Base-by-base conservation (phyloP, 2,113 vertebrate species). In the Elephantulus edwardii region DNA sequence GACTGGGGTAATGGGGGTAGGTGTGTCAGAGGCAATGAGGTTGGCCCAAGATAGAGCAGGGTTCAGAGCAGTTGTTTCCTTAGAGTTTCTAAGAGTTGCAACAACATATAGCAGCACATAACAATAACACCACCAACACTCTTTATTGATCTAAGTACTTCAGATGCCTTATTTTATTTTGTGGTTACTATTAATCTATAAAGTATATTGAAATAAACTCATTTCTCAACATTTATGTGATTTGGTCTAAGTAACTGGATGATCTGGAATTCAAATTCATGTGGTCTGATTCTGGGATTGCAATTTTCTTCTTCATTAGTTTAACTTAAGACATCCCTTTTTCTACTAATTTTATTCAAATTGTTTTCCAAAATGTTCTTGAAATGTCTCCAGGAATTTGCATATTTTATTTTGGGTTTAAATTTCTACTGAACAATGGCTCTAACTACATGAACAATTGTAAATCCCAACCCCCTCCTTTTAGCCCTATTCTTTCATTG, bases 241-340 rank as follows among this genome's bases (percentile, higher is more conserved):
- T 88, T 66, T 74, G 48, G 40, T 74, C 28, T 71, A 83, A 75
- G 19, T 82, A 68, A 70, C 19, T 70, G n/a, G 30, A 82, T 4
- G 38, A 54, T 38, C n/a, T 60, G 19, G 8, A 5, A 86, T 68
- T 89, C 64, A 89, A 75, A 42, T 11, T 19, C 11, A 33, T 16
- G 19, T 48, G 50, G 66, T 76, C 42, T 35, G n/a, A 95, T 58
- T 64, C 56, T 30, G 5, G 22, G 35, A 17, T 35, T 35, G 75
- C 30, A 86, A 40, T 66, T 79, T 86, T 92, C 40, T 83, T 11
- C 14, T 46, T 83, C 85, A 50, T 92, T 89, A 77, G 79, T 62
- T 92, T 70, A 64, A 82, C 78, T 30, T 82, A 48, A 75, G 50
- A 83, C 38, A 79, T 83, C 19, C 83, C 74, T 16, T 82, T 88